Percentiles rank a stretch among this genome's conserved stretches.
phyloP scores from a whole-genome alignment of 30 jellyfish, hydroid and myxozoan species.

The Hydractinia symbiolongicarpus region DNA sequence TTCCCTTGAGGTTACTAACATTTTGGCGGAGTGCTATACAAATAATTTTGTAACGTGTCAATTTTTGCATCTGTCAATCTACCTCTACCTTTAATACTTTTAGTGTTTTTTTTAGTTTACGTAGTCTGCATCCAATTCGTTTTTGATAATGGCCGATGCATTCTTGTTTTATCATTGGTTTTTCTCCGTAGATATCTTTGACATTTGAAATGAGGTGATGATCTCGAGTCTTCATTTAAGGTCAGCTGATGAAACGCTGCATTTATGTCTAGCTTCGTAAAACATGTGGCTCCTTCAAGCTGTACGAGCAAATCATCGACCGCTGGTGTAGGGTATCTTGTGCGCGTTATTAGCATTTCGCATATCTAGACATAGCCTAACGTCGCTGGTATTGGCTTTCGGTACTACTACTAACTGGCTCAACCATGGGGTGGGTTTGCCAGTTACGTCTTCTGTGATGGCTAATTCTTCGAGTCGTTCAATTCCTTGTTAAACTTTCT shows the following conservation, averaged over 20 bases:
- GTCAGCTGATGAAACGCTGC: slow-evolving; percentile 42
- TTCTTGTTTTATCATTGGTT: no score
- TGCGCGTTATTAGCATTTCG: slow-evolving; percentile 47
- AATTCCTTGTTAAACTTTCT: slow-evolving; percentile 33
- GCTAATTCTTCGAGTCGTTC: slow-evolving; percentile 28
- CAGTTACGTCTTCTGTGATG: slow-evolving; percentile 38
- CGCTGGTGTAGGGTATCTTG: slow-evolving; percentile 47
- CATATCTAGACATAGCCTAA: slow-evolving; percentile 49
- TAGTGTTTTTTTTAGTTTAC: no score
- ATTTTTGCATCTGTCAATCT: no score
- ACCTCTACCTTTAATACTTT: no score
- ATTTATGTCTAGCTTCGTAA: no score
- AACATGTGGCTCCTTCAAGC: slow-evolving; percentile 37
- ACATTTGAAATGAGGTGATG: no score
- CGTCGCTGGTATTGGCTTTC: slow-evolving; percentile 19
- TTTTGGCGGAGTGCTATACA: no score
- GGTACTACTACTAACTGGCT: slow-evolving; percentile 48
- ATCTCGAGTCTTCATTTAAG: slow-evolving; percentile 38
- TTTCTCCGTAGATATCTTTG: no score
- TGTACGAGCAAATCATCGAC: slow-evolving; percentile 41
- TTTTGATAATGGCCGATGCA: no score
- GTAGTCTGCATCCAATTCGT: no score
- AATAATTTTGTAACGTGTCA: no score
- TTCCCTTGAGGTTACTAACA: no score
- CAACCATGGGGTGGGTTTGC: slow-evolving; percentile 65